phyloP scores from a whole-genome alignment of 2,113 vertebrate genomes.

The Burhinus oedicnemus region DNA sequence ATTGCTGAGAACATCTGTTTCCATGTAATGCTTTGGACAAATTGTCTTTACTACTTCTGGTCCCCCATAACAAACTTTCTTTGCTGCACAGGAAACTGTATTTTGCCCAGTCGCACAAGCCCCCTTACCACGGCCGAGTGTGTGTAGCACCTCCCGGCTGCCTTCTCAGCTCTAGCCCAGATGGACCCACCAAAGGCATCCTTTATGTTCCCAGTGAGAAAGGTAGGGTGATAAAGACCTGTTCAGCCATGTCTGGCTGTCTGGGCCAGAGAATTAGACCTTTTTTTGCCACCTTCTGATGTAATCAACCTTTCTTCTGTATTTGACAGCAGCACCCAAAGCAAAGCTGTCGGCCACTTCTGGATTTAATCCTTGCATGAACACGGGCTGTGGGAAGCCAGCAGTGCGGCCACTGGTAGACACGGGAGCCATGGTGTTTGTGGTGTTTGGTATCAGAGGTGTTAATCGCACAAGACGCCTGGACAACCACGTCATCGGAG shows the following conservation, averaged over 20 bases:
- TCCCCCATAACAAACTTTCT: neutral
- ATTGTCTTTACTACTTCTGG: neutral
- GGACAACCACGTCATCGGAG: slow-evolving; percentile 94
- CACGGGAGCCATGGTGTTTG: slow-evolving; percentile 97
- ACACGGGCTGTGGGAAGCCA: slow-evolving; percentile 84
- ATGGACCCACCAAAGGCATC: slow-evolving; percentile 88
- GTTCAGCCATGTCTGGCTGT: neutral
- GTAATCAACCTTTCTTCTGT: neutral
- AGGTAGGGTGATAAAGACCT: slow-evolving; percentile 65
- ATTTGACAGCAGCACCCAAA: slow-evolving; percentile 36
- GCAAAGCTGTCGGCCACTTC: slow-evolving; percentile 80
- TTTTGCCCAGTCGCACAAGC: slow-evolving; percentile 88
- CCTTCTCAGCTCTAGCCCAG: slow-evolving; percentile 84
- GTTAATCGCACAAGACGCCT: slow-evolving; percentile 83
- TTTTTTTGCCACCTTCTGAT: accelerated
- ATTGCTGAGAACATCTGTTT: neutral
- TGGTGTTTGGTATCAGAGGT: slow-evolving; percentile 93
- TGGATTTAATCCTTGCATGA: slow-evolving; percentile 91
- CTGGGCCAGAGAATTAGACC: neutral
- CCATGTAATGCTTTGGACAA: neutral
- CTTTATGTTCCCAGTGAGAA: slow-evolving; percentile 87
- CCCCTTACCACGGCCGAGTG: slow-evolving; percentile 90
- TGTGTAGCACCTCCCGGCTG: slow-evolving; percentile 88
- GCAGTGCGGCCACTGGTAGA: slow-evolving; percentile 93
- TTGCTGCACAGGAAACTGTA: slow-evolving; percentile 84